Percentiles rank a stretch among this genome's conserved stretches.
phyloP scores from a whole-genome alignment of 2,113 vertebrate genomes.

The Oenanthe melanoleuca region DNA sequence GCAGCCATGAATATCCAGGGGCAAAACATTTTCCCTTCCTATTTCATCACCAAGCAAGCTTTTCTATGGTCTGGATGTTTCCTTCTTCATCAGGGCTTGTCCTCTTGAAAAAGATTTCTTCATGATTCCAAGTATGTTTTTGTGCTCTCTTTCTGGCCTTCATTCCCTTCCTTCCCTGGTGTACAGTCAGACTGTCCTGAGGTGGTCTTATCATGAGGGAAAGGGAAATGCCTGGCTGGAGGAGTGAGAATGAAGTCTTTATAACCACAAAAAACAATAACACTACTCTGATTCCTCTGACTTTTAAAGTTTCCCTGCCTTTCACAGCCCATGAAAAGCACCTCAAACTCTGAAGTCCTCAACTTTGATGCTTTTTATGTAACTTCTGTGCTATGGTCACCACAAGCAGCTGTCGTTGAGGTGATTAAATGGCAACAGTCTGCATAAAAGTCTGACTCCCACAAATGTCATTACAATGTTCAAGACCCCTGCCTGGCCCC shows the following conservation, averaged over 20 bases:
- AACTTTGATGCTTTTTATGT: neutral
- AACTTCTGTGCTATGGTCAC: neutral
- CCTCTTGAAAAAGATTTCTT: neutral
- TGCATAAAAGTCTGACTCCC: neutral
- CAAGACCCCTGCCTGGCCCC: neutral
- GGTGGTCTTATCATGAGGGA: accelerated
- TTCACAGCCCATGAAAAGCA: neutral
- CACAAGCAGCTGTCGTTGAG: neutral
- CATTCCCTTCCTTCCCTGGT: neutral
- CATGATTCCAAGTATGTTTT: neutral
- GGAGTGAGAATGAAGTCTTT: neutral
- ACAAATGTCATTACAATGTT: neutral
- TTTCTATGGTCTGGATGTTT: neutral
- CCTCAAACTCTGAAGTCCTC: neutral
- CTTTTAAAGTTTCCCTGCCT: neutral
- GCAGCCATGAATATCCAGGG: neutral
- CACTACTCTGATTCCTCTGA: neutral
- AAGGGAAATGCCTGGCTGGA: neutral
- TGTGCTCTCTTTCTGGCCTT: neutral
- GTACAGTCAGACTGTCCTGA: neutral
- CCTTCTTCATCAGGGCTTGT: neutral
- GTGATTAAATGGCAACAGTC: neutral
- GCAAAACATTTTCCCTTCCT: neutral
- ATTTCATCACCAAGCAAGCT: neutral
- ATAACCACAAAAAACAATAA: neutral